These are phyloP conservation scores for Melanaphis sacchari DNA, from an alignment of 1,140 invertebrate species.

Conservation along the genomic window DNA sequence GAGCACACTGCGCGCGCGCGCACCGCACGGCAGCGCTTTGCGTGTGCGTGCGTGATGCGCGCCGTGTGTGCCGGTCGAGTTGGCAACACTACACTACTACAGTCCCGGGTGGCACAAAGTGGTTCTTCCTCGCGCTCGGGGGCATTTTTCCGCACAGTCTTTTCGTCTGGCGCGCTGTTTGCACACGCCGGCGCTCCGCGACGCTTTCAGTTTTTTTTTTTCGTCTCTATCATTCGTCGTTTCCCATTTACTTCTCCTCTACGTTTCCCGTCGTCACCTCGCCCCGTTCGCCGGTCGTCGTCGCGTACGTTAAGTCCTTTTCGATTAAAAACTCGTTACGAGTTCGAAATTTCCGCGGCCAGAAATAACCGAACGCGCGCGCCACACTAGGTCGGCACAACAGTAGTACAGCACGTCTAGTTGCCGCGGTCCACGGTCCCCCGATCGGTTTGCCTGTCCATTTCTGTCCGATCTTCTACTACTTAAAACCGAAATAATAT, in stretches of 20 bases:
- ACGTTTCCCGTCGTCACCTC: neutral
- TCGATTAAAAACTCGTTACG: neutral
- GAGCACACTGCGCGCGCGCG: neutral
- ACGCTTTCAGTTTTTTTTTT: constrained; percentile 50
- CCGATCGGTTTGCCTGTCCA: too few species aligned
- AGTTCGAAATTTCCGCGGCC: neutral
- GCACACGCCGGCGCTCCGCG: constrained; percentile 56
- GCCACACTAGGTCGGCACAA: neutral
- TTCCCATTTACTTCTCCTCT: neutral
- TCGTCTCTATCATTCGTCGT: neutral
- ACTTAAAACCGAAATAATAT: neutral
- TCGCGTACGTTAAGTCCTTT: neutral
- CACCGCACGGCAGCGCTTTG: neutral
- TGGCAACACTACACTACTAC: constrained; percentile 54
- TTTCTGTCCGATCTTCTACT: neutral
- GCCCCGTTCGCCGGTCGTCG: neutral
- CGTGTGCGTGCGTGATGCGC: constrained; percentile 2
- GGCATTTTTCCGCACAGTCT: constrained; percentile 57
- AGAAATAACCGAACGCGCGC: constrained; percentile 15
- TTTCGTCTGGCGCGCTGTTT: constrained; percentile 56
- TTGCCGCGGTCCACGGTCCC: neutral
- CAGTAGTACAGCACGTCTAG: neutral
- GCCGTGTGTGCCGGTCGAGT: constrained; percentile 25
- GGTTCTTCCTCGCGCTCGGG: constrained; percentile 57
- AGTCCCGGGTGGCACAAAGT: constrained; percentile 54